Base-by-base conservation (phyloP, 2,113 vertebrate genomes). In the Neogobius melanostomus region DNA sequence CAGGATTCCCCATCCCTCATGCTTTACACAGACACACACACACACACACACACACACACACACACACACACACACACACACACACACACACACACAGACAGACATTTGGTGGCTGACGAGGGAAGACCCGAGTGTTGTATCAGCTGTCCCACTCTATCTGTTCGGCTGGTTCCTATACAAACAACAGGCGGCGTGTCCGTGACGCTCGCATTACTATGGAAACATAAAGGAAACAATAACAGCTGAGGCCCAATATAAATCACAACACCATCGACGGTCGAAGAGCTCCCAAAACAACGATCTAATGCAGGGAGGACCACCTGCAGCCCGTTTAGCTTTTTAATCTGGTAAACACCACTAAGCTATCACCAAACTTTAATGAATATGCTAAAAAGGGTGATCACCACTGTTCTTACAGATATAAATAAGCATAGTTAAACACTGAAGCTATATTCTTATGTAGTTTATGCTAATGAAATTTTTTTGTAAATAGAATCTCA, bases 61-160 rank as follows among this genome's bases (percentile, higher is more conserved):
- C n/a, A n/a, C n/a, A n/a, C n/a, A n/a, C n/a, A n/a, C n/a, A 7
- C 6, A 6, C 2, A 6, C 12, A 11, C 57, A 60, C 57, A 43
- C 6, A 42, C 56, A 21, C 10, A 28, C 21, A 11, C 17, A 7
- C 57, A n/a, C 11, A 42, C 21, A 42, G 3, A 10, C 54, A 1
- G 56, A 59, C 59, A 61, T 45, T 61, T 61, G 42, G 28, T 43
- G 36, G 42, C 36, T 21, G 14, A n/a, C 44, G 59, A 45, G 59
- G 59, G 59, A 61, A 61, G 59, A 61, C 43, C 43, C 42, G 42
- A 8, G 42, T 61, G 59, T 78, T 67, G 46, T 52, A 57, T 62
- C 84, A 83, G 84, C 78, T 86, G 81, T 76, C 62, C 36, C 21
- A 0, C 11, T 56, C 57, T n/a, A 72, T 67, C 61, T 53, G 7